Percentiles rank a stretch among this genome's conserved stretches.
Evolutionary conservation across 2,113 vertebrate genomes (phyloP).

Genomic region (Strigops habroptila): DNA sequence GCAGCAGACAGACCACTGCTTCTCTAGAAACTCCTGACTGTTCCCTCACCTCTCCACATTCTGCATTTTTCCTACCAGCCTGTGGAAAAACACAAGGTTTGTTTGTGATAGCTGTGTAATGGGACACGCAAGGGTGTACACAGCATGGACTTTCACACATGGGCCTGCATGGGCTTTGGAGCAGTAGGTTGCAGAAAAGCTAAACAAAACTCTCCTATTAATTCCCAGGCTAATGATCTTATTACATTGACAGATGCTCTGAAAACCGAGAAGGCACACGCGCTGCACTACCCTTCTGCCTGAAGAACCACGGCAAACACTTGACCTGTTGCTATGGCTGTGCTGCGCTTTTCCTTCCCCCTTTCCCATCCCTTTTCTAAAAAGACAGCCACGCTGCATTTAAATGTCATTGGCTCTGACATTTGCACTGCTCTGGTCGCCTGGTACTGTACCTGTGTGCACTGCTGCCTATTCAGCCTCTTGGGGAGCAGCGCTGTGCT

Average conservation of each 20-base stretch:
- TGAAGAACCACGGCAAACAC: neutral
- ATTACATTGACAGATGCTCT: neutral
- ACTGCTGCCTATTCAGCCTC: neutral
- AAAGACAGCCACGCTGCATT: neutral
- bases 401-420: neutral
- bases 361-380: neutral
- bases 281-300: neutral
- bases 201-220: neutral
- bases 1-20: neutral
- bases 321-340: conserved; percentile 49
- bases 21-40: neutral
- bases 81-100: neutral
- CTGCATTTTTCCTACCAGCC: neutral
- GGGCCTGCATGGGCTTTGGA: neutral
- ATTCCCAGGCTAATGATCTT: neutral
- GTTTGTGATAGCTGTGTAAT: neutral
- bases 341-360: neutral
- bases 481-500: neutral
- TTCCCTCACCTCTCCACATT: neutral
- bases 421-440: neutral
- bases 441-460: neutral
- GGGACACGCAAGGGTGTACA: neutral
- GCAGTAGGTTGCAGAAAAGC: neutral
- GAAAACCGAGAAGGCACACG: neutral
- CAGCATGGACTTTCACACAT: neutral